Base-by-base conservation (phyloP, 2,888 invertebrate species). In the Fragum fragum region DNA sequence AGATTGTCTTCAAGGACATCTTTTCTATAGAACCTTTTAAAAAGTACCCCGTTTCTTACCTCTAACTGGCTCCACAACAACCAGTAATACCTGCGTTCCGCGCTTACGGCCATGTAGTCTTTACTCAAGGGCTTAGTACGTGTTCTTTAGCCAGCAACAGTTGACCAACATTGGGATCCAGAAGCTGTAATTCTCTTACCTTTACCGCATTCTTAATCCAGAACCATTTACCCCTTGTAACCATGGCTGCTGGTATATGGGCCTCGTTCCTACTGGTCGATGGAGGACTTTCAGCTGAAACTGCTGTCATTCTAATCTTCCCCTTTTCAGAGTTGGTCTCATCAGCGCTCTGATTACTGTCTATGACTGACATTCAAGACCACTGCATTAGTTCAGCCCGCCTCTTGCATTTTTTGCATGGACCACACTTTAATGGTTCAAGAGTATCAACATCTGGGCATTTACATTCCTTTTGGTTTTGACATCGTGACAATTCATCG, bases 71-170 rank as follows among this genome's bases (percentile, higher is more conserved):
- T 73, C 68, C 78, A 73, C 0, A 73, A 7, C 7, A 73, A 16
- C 42, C 55, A 66, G 59, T 78, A 77, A 29, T 77, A 72, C 52
- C 77, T 72, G 1, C 61, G 14, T 16, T 14, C 71, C n/a, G 77
- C 52, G 42, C 77, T 77, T 23, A 23, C 28, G 14, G 26, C 26
- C 16, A 36, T 14, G 11, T 18, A 29, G 26, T 55, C 21, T 39
- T 66, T 29, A 36, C 39, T 39, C 39, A 39, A 39, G 7, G 39
- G 68, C 39, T 23, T 52, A 52, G 63, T n/a, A 14, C 52, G 7
- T 1, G 7, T 36, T 55, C 28, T 23, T 55, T 66, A 26, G 75
- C 75, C n/a, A 28, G n/a, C 9, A 26, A 28, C 7, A 76, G 21
- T 70, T 53, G 68, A 7, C 70, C 70, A 26, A 76, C 42, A n/a